phyloP scores from a whole-genome alignment of 1,140 invertebrate genomes.

The Drosophila novamexicana region DNA sequence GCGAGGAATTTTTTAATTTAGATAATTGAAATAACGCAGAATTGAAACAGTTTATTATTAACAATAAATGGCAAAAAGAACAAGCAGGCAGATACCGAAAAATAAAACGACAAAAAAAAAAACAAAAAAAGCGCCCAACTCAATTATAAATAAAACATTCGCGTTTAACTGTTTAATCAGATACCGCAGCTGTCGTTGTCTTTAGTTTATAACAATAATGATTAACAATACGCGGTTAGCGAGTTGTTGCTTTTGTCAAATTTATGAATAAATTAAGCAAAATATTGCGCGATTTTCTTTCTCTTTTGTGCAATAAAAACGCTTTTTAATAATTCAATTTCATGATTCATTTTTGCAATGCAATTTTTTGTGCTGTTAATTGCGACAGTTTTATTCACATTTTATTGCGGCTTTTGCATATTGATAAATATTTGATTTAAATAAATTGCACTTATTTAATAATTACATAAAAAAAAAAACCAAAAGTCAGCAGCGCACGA shows the following conservation, averaged over 20 bases:
- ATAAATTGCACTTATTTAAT: slow-evolving; percentile 47
- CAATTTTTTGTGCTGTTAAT: slow-evolving; percentile 29
- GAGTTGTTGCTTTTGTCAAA: slow-evolving; percentile 14
- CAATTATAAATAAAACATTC: slow-evolving; percentile 48
- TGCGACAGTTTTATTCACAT: slow-evolving; percentile 38
- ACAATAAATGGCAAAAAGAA: slow-evolving; percentile 20
- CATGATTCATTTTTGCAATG: slow-evolving; percentile 38
- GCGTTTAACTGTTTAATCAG: slow-evolving; percentile 54
- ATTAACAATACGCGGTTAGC: slow-evolving; percentile 22
- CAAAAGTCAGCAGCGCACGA: no score
- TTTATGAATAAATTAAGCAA: slow-evolving; percentile 34
- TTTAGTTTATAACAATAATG: slow-evolving; percentile 31
- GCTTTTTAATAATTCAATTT: slow-evolving; percentile 45
- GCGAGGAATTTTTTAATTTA: slow-evolving; percentile 77
- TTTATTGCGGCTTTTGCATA: slow-evolving; percentile 24
- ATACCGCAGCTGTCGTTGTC: slow-evolving; percentile 35
- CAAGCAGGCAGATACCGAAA: slow-evolving; percentile 1
- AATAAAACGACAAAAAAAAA: neutral
- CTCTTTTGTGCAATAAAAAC: slow-evolving; percentile 16
- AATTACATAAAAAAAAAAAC: slow-evolving; percentile 2
- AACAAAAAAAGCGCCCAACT: neutral
- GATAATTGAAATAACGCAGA: slow-evolving; percentile 64
- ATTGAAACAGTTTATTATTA: slow-evolving; percentile 48
- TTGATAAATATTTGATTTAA: slow-evolving; percentile 69
- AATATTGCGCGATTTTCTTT: slow-evolving; percentile 15